These are phyloP conservation scores for Scrobipalpa atriplicella DNA, from an alignment of 2,888 invertebrate species.

Conservation along the genomic window DNA sequence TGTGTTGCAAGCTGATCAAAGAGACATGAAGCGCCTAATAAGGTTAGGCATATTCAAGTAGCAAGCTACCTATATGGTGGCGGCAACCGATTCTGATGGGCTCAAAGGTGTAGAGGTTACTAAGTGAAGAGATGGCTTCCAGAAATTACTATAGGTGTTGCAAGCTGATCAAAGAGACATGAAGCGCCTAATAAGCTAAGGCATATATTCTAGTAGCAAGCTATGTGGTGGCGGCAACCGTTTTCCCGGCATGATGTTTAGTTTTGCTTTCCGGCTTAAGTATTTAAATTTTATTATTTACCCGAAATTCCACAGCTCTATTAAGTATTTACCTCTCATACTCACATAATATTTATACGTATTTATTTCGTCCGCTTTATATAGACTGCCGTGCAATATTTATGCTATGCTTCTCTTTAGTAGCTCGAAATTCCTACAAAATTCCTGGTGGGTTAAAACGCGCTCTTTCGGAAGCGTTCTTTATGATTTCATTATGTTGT, in stretches of 20 bases:
- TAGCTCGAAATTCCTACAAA: conserved; percentile 22
- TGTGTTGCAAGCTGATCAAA: no score
- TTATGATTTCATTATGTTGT: conserved; percentile 28
- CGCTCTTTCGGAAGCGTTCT: conserved; percentile 22
- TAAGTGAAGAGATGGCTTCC: no score
- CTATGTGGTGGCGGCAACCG: no score
- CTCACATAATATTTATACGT: neutral
- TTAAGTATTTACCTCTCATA: neutral
- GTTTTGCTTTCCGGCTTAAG: no score
- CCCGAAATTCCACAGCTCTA: neutral
- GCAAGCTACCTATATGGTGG: no score
- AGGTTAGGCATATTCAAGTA: no score
- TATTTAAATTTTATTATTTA: neutral
- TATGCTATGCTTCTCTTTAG: conserved; percentile 27
- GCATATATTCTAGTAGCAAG: no score
- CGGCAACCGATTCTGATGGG: neutral
- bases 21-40: no score
- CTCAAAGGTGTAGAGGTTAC: neutral
- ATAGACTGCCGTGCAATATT: conserved; percentile 28
- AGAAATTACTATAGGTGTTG: no score
- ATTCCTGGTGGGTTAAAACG: conserved; percentile 18
- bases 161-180: no score
- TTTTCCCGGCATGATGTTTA: no score
- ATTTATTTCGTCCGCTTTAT: conserved; percentile 27
- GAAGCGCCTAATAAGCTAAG: no score